Percentiles rank a stretch among this genome's conserved stretches.
Evolutionary conservation across 2,113 vertebrate genomes (phyloP).

Genomic region (Pseudonaja textilis): DNA sequence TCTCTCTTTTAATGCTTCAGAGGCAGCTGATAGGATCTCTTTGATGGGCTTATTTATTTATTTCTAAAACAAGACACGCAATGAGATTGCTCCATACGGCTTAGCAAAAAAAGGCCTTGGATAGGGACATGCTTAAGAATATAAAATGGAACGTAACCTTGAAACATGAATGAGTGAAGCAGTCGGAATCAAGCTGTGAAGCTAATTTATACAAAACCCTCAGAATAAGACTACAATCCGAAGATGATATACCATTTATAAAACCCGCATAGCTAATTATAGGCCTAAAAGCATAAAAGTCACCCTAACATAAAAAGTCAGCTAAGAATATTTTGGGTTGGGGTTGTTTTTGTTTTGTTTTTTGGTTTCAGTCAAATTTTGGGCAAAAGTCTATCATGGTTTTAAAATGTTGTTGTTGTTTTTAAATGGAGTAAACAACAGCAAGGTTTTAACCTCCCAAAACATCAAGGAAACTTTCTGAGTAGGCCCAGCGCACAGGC

Average conservation of each 20-base stretch:
- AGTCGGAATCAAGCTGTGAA: neutral
- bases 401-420: neutral
- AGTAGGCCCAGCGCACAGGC: neutral
- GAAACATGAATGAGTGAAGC: neutral
- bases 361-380: neutral
- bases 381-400: no score
- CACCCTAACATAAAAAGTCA: neutral
- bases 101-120: slow-evolving; percentile 3
- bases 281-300: neutral
- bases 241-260: neutral
- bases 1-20: slow-evolving; percentile 46
- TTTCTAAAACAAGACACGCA: neutral
- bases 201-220: neutral
- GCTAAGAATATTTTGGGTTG: neutral
- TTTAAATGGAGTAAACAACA: neutral
- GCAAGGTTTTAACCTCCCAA: neutral
- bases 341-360: neutral
- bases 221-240: neutral
- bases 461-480: neutral
- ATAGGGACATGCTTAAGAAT: neutral
- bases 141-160: neutral
- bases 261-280: neutral
- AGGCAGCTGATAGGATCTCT: slow-evolving; percentile 33
- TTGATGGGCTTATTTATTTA: neutral
- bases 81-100: neutral